phyloP scores from a whole-genome alignment of 2,888 invertebrate species.

The Zygaena filipendulae region DNA sequence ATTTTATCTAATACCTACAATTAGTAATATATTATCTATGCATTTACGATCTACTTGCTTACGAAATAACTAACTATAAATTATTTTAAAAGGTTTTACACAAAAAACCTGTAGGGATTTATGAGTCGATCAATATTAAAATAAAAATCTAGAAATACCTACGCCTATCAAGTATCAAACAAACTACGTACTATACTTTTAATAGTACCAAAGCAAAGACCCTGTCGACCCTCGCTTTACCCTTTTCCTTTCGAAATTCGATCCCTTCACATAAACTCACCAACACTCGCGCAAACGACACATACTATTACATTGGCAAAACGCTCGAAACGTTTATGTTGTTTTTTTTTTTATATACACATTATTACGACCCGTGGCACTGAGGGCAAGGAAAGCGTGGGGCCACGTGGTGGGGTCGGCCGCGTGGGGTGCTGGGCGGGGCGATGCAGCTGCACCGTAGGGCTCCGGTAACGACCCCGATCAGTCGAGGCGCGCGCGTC shows the following conservation, averaged over 20 bases:
- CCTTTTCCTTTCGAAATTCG: conserved; percentile 25
- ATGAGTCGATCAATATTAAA: too few relatives aligned
- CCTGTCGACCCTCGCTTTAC: conserved; percentile 20
- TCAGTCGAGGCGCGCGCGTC: conserved; percentile 56
- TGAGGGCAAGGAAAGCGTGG: conserved; percentile 50
- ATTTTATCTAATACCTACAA: too few relatives aligned
- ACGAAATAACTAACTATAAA: too few relatives aligned
- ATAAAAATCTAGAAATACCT: too few relatives aligned
- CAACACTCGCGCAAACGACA: conserved; percentile 24
- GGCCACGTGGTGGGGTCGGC: conserved; percentile 46
- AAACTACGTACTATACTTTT: too few relatives aligned
- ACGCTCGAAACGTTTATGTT: conserved; percentile 26
- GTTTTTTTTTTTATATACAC: conserved; percentile 53
- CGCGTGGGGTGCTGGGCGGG: conserved; percentile 60
- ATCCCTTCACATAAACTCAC: conserved; percentile 32
- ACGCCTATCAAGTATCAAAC: too few relatives aligned
- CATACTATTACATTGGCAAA: conserved; percentile 29
- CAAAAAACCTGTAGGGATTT: too few relatives aligned
- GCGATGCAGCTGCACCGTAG: conserved; percentile 56
- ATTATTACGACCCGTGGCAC: too few relatives aligned
- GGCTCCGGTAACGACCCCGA: conserved; percentile 34
- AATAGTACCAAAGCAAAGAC: too few relatives aligned
- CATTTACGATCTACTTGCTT: conserved; percentile 15
- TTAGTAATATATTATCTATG: conserved; percentile 24
- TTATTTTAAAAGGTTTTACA: too few relatives aligned